Conservation (phyloP, 2,888 invertebrate species). For the Prenolepis imparis region DNA sequence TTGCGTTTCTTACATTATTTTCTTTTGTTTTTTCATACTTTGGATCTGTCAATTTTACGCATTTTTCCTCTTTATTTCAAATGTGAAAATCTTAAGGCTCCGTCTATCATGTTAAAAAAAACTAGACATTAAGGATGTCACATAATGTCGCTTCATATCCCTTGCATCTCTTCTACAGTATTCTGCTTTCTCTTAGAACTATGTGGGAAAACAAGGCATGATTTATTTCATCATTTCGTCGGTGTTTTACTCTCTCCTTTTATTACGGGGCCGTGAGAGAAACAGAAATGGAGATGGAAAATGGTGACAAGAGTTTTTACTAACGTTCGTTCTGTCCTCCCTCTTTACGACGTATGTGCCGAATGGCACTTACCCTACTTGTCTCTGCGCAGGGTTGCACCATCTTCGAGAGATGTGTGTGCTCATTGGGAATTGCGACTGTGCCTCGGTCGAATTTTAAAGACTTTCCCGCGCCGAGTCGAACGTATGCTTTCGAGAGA, state of each 20-base stretch:
- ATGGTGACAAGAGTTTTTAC: slow-evolving; percentile 29
- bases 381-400: slow-evolving; percentile 8
- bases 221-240: slow-evolving; percentile 30
- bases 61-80: slow-evolving; percentile 1
- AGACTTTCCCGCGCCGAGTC: slow-evolving; percentile 52
- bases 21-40: background rate
- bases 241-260: background rate
- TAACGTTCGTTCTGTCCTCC: background rate
- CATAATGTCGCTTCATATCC: slow-evolving; percentile 2
- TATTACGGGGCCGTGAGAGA: background rate
- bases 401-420: slow-evolving; percentile 41
- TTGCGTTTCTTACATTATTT: background rate
- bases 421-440: slow-evolving; percentile 58
- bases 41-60: background rate
- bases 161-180: background rate
- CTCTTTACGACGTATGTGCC: background rate
- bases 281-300: slow-evolving; percentile 24
- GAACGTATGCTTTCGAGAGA: slow-evolving; percentile 23
- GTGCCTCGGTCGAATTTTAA: slow-evolving; percentile 65
- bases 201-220: background rate
- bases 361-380: slow-evolving; percentile 18
- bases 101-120: background rate
- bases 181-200: background rate
- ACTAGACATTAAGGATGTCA: background rate
- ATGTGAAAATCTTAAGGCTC: background rate